Base-by-base conservation (phyloP, 2,797 vertebrate species). In the Danio albolineatus region DNA sequence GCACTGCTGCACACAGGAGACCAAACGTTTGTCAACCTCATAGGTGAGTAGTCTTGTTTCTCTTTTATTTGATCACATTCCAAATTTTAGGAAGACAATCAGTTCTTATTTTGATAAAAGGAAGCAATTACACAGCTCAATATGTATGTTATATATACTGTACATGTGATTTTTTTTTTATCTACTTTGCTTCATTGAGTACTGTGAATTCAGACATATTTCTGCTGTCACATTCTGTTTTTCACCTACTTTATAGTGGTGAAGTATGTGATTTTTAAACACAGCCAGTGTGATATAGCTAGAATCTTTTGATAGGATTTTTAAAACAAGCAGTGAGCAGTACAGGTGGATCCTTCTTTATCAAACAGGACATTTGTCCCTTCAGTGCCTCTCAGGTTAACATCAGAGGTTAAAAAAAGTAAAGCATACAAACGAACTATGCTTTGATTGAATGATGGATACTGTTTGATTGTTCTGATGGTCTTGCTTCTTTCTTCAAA, bases 11-110 rank as follows among this genome's bases (percentile, higher is more conserved):
- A 88, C 39, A 59, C 81, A 53, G 85, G 81, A 49, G 73, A 73
- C 13, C 84, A 83, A 44, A 84, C 60, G 57, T 89, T 77, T 38
- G 74, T 88, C 72, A 83, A 89, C 74, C 65, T 89, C 6, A 75
- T 89, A 38, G 88, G 88, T 88, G 65, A 87, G 85, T 17, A 78
- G 54, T 12, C n/a, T 49, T 28, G 21, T 28, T 17, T 12, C 6
- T 73, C 4, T 9, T 6, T 28, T 14, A 28, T 44, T 8, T 48
- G 43, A 12, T 6, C 12, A 39, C 0, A n/a, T n/a, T n/a, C 14
- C 9, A 38, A 3, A 74, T n/a, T 44, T 28, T 60, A 10, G 10
- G 17, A 1, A 73, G 12, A 14, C 14, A 73, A 5, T 44, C 8
- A 41, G 10, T 28, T 28, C 28, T 28, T 28, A 28, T 3, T 28